Conservation (phyloP, 2,888 invertebrate genomes). For the Zhengitettix transpicula region DNA sequence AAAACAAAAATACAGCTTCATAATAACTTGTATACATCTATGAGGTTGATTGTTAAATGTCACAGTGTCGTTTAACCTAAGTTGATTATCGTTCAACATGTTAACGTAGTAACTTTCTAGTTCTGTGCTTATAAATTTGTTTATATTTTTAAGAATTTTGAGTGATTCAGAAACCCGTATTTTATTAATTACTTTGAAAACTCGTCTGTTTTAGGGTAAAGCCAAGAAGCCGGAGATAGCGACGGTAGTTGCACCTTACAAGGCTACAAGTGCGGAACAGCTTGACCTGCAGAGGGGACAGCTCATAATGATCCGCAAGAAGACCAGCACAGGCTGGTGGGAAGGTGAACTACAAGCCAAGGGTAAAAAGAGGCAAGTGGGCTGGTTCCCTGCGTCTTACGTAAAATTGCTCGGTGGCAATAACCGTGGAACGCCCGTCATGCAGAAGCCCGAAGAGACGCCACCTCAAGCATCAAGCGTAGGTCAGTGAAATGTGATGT, state of each 20-base stretch:
- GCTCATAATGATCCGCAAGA: constrained; percentile 88
- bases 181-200: too few species aligned
- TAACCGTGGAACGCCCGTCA: constrained; percentile 56
- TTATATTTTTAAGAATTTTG: too few species aligned
- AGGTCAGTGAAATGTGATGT: not conserved
- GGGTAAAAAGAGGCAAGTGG: constrained; percentile 79
- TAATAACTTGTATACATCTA: too few species aligned
- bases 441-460: constrained; percentile 23
- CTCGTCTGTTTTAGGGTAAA: constrained; percentile 26
- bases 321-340: constrained; percentile 98
- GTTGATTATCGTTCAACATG: too few species aligned
- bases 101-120: too few species aligned
- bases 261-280: constrained; percentile 83
- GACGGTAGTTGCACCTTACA: constrained; percentile 83
- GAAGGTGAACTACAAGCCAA: constrained; percentile 87
- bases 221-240: constrained; percentile 77
- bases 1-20: too few species aligned
- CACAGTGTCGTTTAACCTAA: too few species aligned
- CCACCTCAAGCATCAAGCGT: constrained; percentile 1
- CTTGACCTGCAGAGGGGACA: constrained; percentile 80
- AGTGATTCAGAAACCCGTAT: too few species aligned
- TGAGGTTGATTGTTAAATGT: too few species aligned
- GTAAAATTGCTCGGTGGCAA: constrained; percentile 59
- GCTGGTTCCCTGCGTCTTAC: constrained; percentile 99
- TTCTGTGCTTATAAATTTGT: too few species aligned